These are phyloP conservation scores for Porites evermanni DNA, from an alignment of 92 coral and sea anemone genomes.

Conservation along the genomic window DNA sequence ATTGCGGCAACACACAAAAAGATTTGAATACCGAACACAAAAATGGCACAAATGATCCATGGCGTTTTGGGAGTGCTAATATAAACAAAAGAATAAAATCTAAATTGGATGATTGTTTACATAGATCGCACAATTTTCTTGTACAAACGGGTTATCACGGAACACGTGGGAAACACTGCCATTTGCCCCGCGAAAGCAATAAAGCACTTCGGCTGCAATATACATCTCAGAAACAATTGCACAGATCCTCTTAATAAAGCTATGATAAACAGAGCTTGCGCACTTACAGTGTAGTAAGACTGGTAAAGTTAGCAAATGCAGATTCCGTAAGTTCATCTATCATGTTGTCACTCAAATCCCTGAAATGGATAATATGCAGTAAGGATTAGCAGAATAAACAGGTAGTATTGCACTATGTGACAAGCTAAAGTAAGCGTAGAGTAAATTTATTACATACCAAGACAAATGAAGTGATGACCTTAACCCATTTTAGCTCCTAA, in stretches of 20 bases:
- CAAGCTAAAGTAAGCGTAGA: slow-evolving; percentile 47
- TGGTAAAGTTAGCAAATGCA: slow-evolving; percentile 41
- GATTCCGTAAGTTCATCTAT: slow-evolving; percentile 39
- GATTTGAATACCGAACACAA: neutral
- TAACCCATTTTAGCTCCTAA: neutral
- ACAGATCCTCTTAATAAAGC: neutral
- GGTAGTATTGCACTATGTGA: slow-evolving; percentile 24
- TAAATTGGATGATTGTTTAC: slow-evolving; percentile 34
- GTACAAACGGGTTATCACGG: slow-evolving; percentile 39
- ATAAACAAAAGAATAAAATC: slow-evolving; percentile 26
- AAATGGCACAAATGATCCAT: neutral
- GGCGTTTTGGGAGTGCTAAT: slow-evolving; percentile 15
- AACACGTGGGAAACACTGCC: neutral
- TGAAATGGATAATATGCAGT: slow-evolving; percentile 55
- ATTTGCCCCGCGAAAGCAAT: neutral
- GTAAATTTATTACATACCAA: slow-evolving; percentile 38
- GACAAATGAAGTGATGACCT: neutral
- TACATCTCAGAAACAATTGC: neutral
- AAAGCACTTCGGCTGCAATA: slow-evolving; percentile 3
- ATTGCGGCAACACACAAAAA: slow-evolving; percentile 28
- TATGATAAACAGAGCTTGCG: neutral
- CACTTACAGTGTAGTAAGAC: slow-evolving; percentile 69
- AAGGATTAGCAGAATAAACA: slow-evolving; percentile 46
- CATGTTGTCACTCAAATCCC: slow-evolving; percentile 79
- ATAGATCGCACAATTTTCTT: slow-evolving; percentile 17